Conservation (phyloP, 2,113 vertebrate genomes). For the Dicrurus megarhynchus region DNA sequence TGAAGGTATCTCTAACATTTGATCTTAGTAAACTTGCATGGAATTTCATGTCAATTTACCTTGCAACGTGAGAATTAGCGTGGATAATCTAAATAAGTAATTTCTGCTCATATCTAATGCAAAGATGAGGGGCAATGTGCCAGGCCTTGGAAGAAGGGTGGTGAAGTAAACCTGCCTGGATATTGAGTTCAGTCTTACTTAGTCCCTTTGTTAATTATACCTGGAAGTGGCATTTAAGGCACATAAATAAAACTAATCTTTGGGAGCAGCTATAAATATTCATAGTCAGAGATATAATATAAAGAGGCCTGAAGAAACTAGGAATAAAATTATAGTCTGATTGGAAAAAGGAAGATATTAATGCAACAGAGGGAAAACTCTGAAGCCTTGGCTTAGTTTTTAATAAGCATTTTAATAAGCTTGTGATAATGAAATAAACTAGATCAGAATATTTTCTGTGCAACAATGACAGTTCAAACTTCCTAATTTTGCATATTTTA, state of each 20-base stretch:
- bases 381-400: not conserved
- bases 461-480: not conserved
- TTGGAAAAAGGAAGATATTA: not conserved
- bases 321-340: not conserved
- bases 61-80: not conserved
- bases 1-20: not conserved
- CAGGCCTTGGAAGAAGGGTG: not conserved
- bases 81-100: not conserved
- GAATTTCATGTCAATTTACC: not conserved
- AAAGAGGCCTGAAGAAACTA: not conserved
- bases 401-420: not conserved
- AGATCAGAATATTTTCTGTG: not conserved
- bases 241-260: not conserved
- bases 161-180: not conserved
- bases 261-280: conserved; percentile 4
- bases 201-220: not conserved
- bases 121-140: not conserved
- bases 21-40: not conserved
- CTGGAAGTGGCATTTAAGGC: not conserved
- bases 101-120: not conserved
- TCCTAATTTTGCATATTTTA: conserved; percentile 1
- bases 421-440: conserved; percentile 28
- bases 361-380: not conserved
- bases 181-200: not conserved
- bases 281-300: not conserved